Conservation (phyloP, 1,140 invertebrate species). For the Brachionus asplanchnoidis region DNA sequence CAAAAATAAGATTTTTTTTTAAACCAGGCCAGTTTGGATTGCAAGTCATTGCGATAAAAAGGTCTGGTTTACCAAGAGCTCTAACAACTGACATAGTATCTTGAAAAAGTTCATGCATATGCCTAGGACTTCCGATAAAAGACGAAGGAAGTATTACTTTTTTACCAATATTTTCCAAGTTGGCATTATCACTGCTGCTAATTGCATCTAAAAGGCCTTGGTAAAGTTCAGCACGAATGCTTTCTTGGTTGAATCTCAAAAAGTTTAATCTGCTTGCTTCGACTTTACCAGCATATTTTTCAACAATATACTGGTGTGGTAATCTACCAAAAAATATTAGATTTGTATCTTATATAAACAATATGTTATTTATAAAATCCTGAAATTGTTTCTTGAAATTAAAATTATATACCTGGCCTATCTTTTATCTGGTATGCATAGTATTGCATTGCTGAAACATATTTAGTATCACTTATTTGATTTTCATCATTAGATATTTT, state of each 20-base stretch:
- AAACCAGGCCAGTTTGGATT: constrained; percentile 50
- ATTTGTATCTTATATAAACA: no score
- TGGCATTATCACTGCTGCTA: neutral
- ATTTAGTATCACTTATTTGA: neutral
- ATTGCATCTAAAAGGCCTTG: neutral
- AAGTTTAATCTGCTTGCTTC: constrained; percentile 48
- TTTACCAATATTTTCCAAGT: neutral
- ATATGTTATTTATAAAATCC: no score
- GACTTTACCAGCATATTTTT: constrained; percentile 46
- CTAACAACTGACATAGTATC: constrained; percentile 44
- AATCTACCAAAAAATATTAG: neutral
- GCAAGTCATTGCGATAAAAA: constrained; percentile 48
- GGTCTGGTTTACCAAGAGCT: constrained; percentile 43
- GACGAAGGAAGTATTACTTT: constrained; percentile 7
- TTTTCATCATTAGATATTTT: neutral
- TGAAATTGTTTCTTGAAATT: neutral
- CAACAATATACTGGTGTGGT: neutral
- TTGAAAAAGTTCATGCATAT: constrained; percentile 41
- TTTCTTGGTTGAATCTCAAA: neutral
- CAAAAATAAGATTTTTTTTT: no score
- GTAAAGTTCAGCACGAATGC: neutral
- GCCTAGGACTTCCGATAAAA: neutral
- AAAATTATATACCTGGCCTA: neutral
- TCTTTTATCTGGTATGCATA: neutral
- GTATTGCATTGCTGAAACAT: neutral